These are phyloP conservation scores for Harpagifer antarcticus DNA, from an alignment of 2,797 vertebrate genomes.

Conservation along the genomic window DNA sequence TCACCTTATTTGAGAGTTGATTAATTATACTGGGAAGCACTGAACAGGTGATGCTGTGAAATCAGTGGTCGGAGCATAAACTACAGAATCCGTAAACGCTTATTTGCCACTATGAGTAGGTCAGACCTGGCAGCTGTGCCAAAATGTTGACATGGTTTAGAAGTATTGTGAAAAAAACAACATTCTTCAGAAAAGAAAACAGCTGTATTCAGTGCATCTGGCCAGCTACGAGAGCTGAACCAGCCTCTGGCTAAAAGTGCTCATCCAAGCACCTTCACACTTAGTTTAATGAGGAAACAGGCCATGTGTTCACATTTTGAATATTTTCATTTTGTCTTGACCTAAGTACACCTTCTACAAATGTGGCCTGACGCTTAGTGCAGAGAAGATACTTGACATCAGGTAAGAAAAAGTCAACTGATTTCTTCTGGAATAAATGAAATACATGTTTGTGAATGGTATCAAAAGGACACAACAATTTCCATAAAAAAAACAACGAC, in stretches of 20 bases:
- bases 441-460: constrained; percentile 33
- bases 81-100: constrained; percentile 6
- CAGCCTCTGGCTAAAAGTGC: constrained; percentile 44
- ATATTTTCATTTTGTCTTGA: constrained; percentile 13
- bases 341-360: constrained; percentile 2
- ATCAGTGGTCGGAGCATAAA: constrained; percentile 1
- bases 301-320: constrained; percentile 32
- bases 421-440: constrained; percentile 23
- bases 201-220: constrained; percentile 50
- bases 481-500: background rate
- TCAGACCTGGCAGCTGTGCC: constrained; percentile 29
- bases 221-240: constrained; percentile 51
- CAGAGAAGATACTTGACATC: constrained; percentile 1
- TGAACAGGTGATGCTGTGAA: constrained; percentile 7
- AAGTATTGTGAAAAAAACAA: constrained; percentile 37
- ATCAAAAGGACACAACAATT: constrained; percentile 13
- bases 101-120: background rate
- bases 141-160: constrained; percentile 17
- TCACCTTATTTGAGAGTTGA: constrained; percentile 55
- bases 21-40: constrained; percentile 38
- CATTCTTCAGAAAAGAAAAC: constrained; percentile 27
- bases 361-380: background rate
- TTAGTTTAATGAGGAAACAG: constrained; percentile 39
- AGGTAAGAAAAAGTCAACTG: background rate
- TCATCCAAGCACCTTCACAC: constrained; percentile 20